Base-by-base conservation (phyloP, 2,888 invertebrate species). In the Pollenia angustigena region DNA sequence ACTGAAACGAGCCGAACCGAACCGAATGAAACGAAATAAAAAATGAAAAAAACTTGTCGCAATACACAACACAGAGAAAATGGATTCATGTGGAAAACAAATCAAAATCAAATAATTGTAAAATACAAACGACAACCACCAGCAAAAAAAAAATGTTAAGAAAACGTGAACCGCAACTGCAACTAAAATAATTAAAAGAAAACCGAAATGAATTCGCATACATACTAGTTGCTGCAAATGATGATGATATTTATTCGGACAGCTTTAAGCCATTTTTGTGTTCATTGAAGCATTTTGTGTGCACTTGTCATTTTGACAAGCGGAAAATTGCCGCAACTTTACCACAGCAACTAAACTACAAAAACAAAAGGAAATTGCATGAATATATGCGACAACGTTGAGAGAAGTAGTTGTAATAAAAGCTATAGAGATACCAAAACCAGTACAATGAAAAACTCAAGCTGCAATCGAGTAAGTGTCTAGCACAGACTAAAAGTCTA, bases 291-390 rank as follows among this genome's bases (percentile, higher is more conserved):
- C 84, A 62, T 84, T 78, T 84, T 76, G 68, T 76, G 66, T 84
- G 87, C 84, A 84, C 87, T 87, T 87, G 87, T 87, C 87, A 87
- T 87, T 84, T 81, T 84, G 87, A 87, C 81, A 84, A 84, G 87
- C 87, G 78, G 87, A 87, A 87, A 87, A 87, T 87, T 84, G 84
- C 79, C 46, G 60, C 84, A 84, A 84, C 58, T 84, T 78, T 69
- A 46, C 71, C 46, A 72, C 66, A 78, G 11, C 50, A 50, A 50
- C 44, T 12, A n/a, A 64, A 10, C 4, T 14, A 10, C 9, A 52
- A 56, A 58, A 76, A 56, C 18, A 66, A 79, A 74, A 78, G 48
- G 42, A 18, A 66, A 42, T 40, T 9, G 4, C 40, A 12, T 62
- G n/a, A 14, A 71, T 72, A 52, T 62, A 18, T 58, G 62, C 50